Base-by-base conservation (phyloP, 1,140 invertebrate species). In the Polypedilum pembai region DNA sequence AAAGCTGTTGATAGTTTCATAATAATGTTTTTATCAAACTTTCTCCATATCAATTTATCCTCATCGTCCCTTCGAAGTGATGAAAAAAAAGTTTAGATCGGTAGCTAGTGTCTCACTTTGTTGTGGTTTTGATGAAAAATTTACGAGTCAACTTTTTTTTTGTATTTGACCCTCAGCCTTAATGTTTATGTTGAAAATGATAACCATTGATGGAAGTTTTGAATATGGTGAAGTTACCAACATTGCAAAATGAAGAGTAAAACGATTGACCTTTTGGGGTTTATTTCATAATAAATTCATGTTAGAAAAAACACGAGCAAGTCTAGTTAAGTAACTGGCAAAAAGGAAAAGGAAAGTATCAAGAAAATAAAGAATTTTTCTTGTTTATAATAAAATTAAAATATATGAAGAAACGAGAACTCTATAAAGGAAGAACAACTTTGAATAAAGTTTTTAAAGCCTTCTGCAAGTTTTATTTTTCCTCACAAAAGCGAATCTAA, bases 231-330 rank as follows among this genome's bases (percentile, higher is more conserved):
- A 33, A 33, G 24, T 3, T 3, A 33, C n/a, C n/a, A 33, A 33
- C 24, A 33, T 33, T 15, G 45, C 41, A 56, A 15, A 56, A 56
- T 56, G 12, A 56, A 56, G n/a, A 56, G 12, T 56, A 56, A 56
- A 56, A 56, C n/a, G 45, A 56, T 56, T 56, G 45, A 56, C 45
- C 45, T 56, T 56, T 56, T 56, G 12, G 24, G 45, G 45, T 56
- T 56, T n/a, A 56, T n/a, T 56, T 56, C 45, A 56, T 56, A 56
- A 56, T n/a, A 56, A 56, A 56, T 56, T 56, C 45, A 56, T 56
- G n/a, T 56, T 56, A 56, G 24, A 33, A 33, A 33, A 33, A n/a
- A n/a, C n/a, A 33, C 24, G 24, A 33, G 24, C 24, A 33, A 33
- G 24, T 33, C 5, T 33, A 5, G 24, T 33, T 56, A n/a, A 56